phyloP scores from a whole-genome alignment of 2,113 vertebrate genomes.

The Fregetta grallaria region DNA sequence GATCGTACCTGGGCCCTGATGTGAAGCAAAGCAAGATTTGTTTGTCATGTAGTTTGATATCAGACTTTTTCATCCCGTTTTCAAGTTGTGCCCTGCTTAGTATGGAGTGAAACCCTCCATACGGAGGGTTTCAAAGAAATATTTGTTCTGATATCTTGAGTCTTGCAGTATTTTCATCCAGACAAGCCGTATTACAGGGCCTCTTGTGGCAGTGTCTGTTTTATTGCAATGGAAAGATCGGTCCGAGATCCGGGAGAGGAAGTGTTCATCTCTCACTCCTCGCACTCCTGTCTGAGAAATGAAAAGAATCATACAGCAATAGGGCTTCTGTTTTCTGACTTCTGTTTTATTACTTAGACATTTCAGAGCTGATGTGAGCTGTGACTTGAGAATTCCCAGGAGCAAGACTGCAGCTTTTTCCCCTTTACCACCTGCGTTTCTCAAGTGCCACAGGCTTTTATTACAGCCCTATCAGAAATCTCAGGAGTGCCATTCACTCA shows the following conservation, averaged over 20 bases:
- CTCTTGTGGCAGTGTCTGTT: not conserved
- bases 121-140: not conserved
- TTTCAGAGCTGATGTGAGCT: constrained; percentile 36
- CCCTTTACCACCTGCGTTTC: constrained; percentile 28
- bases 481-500: constrained; percentile 5
- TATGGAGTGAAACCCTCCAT: not conserved
- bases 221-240: not conserved
- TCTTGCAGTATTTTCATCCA: not conserved
- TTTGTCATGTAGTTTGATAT: not conserved
- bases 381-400: constrained; percentile 46
- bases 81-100: not conserved
- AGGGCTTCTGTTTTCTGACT: constrained; percentile 6
- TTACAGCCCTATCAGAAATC: not conserved
- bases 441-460: constrained; percentile 32
- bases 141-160: not conserved
- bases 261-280: not conserved
- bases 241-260: not conserved
- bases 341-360: constrained; percentile 38
- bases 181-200: not conserved
- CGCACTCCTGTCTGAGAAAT: not conserved
- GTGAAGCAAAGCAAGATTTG: not conserved
- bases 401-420: not conserved
- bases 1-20: not conserved
- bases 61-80: not conserved
- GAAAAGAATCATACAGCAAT: not conserved